These are phyloP conservation scores for Mus pahari DNA, from an alignment of 2,113 vertebrate species.

Conservation along the genomic window DNA sequence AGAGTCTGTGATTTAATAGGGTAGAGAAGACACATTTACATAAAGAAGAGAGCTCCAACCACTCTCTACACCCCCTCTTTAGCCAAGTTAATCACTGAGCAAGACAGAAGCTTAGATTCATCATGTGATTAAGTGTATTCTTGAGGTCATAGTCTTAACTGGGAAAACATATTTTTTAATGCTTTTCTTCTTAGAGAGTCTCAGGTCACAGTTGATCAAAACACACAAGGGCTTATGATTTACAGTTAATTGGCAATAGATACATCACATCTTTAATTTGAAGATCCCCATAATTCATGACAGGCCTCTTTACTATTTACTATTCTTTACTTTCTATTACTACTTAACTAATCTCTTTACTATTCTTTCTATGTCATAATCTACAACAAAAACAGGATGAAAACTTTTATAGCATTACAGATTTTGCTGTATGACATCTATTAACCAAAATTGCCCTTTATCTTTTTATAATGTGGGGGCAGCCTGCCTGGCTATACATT, in stretches of 20 bases:
- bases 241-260: background rate
- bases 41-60: background rate
- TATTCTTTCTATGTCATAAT: conserved; percentile 41
- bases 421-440: conserved; percentile 29
- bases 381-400: conserved; percentile 12
- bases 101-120: background rate
- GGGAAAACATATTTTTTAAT: background rate
- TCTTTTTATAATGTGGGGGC: background rate
- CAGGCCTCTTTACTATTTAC: background rate
- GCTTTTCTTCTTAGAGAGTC: background rate
- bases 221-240: conserved; percentile 23
- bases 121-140: background rate
- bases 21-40: conserved; percentile 11
- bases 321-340: background rate
- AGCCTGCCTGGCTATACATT: conserved; percentile 34
- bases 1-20: background rate
- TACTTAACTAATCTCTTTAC: background rate
- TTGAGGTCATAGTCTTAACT: conserved; percentile 3
- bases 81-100: conserved; percentile 17
- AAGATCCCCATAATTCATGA: background rate
- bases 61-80: background rate
- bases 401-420: conserved; percentile 30
- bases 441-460: conserved; percentile 19
- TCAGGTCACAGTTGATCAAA: background rate
- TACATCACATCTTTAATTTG: background rate